Evolutionary conservation across 1,140 invertebrate genomes (phyloP), one percentile per base, ranked within the genome.

Genomic region (Pentalonia nigronervosa): DNA sequence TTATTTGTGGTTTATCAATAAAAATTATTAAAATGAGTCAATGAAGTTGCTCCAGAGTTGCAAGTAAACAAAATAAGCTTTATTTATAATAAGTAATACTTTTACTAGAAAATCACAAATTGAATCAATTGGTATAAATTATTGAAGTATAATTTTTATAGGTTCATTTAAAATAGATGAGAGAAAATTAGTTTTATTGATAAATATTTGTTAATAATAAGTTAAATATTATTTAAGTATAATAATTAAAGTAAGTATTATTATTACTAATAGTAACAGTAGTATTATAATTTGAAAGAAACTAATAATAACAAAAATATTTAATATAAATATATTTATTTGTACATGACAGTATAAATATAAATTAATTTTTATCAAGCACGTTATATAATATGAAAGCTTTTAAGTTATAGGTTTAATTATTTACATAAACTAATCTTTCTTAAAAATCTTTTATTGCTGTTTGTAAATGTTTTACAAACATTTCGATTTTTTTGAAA

Each of bases 401-500:
- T 8, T 53, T 36, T 36, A 53, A 20, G 9, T 8, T 87, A 50
- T 41, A 25, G 34, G 6, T 86, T 86, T 53, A 56, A 56, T 56
- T 56, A 89, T 89, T 89, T 56, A 89, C 88, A 45, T 36, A 23
- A 36, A 47, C 36, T 90, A 7, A 90, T 45, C n/a, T 60, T 90
- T 67, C 53, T 90, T 30, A 60, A 30, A 36, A 34, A 60, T 17
- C 23, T n/a, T 56, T 30, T 17, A 30, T 60, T 90, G 14, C 7
- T 90, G 23, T n/a, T 21, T n/a, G 45, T 25, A 45, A 67, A 45
- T n/a, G 25, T n/a, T n/a, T 67, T 67, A n/a, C 56, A 47, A n/a
- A 45, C 7, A 67, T 47, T 60, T 30, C 7, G 17, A 89, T 53
- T 56, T 45, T 56, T 67, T 67, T 41, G 25, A 45, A 60, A 67